A percentile compares a stretch with the other conserved stretches of the same genome.
Evolutionary conservation across 2,888 invertebrate species (phyloP).

Genomic region (Morinoia aosen): DNA sequence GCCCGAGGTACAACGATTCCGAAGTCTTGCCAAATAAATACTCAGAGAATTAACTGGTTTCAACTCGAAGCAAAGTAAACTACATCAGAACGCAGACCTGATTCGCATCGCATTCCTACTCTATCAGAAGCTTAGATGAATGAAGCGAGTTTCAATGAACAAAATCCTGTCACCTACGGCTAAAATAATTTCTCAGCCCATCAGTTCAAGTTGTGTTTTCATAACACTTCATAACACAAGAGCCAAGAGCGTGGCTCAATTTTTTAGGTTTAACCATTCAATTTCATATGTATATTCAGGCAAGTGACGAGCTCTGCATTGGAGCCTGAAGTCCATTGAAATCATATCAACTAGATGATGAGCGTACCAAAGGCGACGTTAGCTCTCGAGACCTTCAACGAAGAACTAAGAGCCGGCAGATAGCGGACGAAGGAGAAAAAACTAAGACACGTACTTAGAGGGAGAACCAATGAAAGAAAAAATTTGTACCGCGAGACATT

Average conservation of each 20-base stretch:
- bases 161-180: background rate
- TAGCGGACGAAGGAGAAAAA: background rate
- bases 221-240: background rate
- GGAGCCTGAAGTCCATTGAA: background rate
- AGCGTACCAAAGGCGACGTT: background rate
- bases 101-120: background rate
- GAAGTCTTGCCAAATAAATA: background rate
- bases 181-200: background rate
- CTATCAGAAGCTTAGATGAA: background rate
- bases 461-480: too few species aligned
- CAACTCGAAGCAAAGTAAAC: background rate
- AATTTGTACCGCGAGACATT: too few species aligned
- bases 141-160: background rate
- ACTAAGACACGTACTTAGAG: too few species aligned
- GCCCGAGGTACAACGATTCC: background rate
- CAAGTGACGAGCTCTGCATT: background rate
- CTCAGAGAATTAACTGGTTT: background rate
- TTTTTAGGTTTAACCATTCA: background rate
- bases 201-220: background rate
- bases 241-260: background rate
- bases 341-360: background rate
- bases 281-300: background rate
- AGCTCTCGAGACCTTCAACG: background rate
- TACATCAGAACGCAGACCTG: background rate
- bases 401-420: background rate